Conservation (phyloP, 2,888 invertebrate genomes). For the Monoplex corrugatus region DNA sequence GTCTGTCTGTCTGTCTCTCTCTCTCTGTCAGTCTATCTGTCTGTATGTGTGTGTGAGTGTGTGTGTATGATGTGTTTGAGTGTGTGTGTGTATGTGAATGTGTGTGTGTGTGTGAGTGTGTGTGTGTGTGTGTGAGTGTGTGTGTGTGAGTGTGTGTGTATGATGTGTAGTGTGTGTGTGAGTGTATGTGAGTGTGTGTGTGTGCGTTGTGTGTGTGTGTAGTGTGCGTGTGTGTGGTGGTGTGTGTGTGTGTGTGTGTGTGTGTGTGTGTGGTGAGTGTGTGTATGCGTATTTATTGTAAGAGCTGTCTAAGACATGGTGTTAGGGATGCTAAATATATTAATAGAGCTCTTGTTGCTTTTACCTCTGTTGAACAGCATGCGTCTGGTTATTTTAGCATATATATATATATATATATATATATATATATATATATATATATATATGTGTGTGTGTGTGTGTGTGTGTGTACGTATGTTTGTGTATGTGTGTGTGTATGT, state of each 20-base stretch:
- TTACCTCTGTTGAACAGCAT: too few relatives aligned
- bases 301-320: too few relatives aligned
- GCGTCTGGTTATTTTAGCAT: too few relatives aligned
- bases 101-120: conserved; percentile 27
- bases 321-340: too few relatives aligned
- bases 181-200: background rate
- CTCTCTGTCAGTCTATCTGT: background rate
- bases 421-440: too few relatives aligned
- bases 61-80: background rate
- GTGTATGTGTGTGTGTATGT: too few relatives aligned
- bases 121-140: conserved; percentile 28
- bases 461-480: too few relatives aligned
- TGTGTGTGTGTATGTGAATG: background rate
- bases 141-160: conserved; percentile 10
- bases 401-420: too few relatives aligned
- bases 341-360: too few relatives aligned
- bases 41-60: background rate
- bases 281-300: too few relatives aligned
- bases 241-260: background rate
- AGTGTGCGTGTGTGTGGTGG: background rate
- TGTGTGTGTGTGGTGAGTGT: background rate
- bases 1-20: background rate
- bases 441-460: too few relatives aligned
- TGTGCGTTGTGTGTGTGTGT: background rate
- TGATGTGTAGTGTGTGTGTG: background rate